A percentile compares a stretch with the other conserved stretches of the same genome.
Conservation (phyloP, 2,888 invertebrate species). For the Electrophaes corylata region DNA sequence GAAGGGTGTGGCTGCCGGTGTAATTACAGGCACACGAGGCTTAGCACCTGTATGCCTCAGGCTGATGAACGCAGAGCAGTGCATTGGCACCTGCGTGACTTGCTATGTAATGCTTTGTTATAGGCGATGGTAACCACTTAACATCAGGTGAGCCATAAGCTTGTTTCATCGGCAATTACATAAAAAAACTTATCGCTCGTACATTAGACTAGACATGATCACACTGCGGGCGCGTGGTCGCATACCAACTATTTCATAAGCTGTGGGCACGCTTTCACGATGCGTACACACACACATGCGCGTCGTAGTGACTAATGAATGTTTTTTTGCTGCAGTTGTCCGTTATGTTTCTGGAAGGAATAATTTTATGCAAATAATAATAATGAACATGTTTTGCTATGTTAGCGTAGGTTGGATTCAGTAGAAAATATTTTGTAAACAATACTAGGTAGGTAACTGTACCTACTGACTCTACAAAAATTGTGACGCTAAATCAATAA, state of each 20-base stretch:
- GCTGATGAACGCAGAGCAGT: no score
- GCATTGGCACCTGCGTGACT: no score
- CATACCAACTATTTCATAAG: background rate
- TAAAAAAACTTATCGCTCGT: background rate
- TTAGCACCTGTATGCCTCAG: no score
- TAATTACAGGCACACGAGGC: no score
- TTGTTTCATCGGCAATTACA: no score
- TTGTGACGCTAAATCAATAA: no score
- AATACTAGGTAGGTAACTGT: no score
- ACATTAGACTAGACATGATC: slow-evolving; percentile 35
- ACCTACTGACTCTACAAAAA: background rate
- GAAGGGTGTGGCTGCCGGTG: no score
- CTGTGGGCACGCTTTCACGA: slow-evolving; percentile 56
- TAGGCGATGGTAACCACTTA: no score
- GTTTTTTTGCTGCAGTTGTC: slow-evolving; percentile 41
- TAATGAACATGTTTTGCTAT: background rate
- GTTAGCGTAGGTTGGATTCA: background rate
- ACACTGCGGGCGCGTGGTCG: slow-evolving; percentile 52
- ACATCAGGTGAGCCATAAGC: no score
- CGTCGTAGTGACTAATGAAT: slow-evolving; percentile 32
- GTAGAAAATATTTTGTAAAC: background rate
- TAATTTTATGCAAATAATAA: background rate
- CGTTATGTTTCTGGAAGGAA: slow-evolving; percentile 15
- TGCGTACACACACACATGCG: slow-evolving; percentile 43
- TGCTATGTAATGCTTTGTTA: no score